phyloP scores from a whole-genome alignment of 2,888 invertebrate species.

The Nematopogon swammerdamellus region DNA sequence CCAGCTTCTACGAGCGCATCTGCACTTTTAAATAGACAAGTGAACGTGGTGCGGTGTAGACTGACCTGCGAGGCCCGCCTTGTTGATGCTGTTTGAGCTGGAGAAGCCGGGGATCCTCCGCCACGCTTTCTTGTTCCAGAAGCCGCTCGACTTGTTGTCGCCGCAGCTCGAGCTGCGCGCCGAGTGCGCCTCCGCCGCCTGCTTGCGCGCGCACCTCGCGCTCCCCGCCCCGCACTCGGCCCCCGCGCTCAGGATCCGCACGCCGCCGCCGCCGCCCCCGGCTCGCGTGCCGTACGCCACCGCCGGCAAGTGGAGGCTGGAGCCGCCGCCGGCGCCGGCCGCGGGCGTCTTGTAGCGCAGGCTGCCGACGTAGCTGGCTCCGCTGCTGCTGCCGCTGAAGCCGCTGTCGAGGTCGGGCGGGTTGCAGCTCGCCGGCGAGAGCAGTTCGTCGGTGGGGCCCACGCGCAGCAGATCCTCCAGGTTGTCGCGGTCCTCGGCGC shows the following conservation, averaged over 20 bases:
- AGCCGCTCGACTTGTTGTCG: conserved; percentile 51
- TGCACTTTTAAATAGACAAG: no score
- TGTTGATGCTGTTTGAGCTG: conserved; percentile 67
- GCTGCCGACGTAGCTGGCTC: conserved; percentile 75
- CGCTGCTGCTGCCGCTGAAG: conserved; percentile 80
- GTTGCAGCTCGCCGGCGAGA: conserved; percentile 66
- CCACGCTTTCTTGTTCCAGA: conserved; percentile 77
- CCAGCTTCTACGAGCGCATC: no score
- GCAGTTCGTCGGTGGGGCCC: conserved; percentile 67
- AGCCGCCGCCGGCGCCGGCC: conserved; percentile 19
- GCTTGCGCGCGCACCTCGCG: conserved; percentile 26
- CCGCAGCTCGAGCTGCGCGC: conserved; percentile 49
- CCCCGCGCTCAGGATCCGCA: conserved; percentile 38
- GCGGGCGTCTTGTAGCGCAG: conserved; percentile 57
- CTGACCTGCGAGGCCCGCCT: conserved; percentile 65
- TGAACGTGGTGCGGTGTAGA: no score
- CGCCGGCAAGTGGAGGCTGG: conserved; percentile 48
- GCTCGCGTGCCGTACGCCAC: conserved; percentile 51
- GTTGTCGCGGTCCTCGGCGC: conserved; percentile 60
- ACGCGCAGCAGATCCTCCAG: conserved; percentile 65
- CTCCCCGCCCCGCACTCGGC: conserved; percentile 39
- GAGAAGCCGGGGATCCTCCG: conserved; percentile 73
- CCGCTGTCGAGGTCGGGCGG: conserved; percentile 75
- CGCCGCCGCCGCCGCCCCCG: conserved; percentile 37
- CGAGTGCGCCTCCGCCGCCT: conserved; percentile 33